Evolutionary conservation across 2,888 invertebrate species (phyloP).

Genomic region (Deroplatys truncata): DNA sequence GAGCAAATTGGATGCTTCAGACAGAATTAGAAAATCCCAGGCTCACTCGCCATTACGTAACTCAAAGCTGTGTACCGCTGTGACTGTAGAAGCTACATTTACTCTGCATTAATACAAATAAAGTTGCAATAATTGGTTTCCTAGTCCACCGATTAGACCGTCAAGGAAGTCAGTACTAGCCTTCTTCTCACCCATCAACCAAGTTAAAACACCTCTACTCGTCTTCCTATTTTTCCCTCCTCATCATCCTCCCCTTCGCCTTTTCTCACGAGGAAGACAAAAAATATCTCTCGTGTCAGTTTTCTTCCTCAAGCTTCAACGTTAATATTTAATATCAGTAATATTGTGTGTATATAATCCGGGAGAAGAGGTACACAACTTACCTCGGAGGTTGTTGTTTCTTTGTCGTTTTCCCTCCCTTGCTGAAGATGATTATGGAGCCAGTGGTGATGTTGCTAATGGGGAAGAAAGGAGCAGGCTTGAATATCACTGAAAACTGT

Average conservation of each 20-base stretch:
- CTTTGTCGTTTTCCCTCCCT: not conserved
- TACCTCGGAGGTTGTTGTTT: not conserved
- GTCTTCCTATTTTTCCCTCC: not conserved
- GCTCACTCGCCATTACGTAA: too few relatives aligned
- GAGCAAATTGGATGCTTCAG: too few relatives aligned
- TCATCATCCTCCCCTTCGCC: not conserved
- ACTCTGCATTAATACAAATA: too few relatives aligned
- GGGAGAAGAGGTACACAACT: not conserved
- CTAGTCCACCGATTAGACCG: not conserved
- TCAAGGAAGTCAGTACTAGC: not conserved
- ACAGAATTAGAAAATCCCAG: too few relatives aligned
- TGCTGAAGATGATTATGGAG: not conserved
- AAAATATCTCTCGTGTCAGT: slow-evolving; percentile 11
- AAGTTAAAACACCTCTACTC: not conserved
- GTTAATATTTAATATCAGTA: slow-evolving; percentile 22
- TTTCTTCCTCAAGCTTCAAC: not conserved
- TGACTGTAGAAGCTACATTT: too few relatives aligned
- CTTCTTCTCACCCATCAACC: not conserved
- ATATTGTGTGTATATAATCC: not conserved
- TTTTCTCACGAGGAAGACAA: not conserved
- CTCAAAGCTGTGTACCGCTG: too few relatives aligned
- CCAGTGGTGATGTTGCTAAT: slow-evolving; percentile 6
- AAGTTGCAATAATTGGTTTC: too few relatives aligned
- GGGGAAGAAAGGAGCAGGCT: not conserved
- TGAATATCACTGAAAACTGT: slow-evolving; percentile 2